phyloP scores from a whole-genome alignment of 2,797 vertebrate species.

The Zonotrichia albicollis region DNA sequence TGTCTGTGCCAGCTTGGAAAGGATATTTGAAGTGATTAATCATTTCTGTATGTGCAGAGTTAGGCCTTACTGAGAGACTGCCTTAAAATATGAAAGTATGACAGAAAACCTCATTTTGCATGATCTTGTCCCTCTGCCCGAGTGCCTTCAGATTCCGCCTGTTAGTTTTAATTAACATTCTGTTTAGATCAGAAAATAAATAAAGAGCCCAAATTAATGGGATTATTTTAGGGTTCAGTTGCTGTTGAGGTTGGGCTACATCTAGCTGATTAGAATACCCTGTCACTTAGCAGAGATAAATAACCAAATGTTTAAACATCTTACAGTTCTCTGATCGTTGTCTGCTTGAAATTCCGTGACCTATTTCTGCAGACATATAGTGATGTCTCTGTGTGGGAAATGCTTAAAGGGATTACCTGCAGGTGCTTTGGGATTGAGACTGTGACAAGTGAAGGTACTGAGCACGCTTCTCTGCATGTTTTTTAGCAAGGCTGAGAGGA shows the following conservation, averaged over 20 bases:
- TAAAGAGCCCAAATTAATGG: neutral
- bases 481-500: neutral
- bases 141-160: neutral
- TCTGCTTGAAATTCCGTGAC: neutral
- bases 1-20: neutral
- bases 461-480: neutral
- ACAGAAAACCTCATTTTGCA: neutral
- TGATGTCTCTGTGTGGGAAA: neutral
- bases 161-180: neutral
- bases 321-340: neutral
- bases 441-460: neutral
- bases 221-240: neutral
- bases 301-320: neutral
- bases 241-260: neutral
- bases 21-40: neutral
- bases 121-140: accelerated
- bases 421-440: neutral
- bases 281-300: neutral
- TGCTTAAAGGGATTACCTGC: neutral
- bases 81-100: neutral
- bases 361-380: neutral
- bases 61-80: neutral
- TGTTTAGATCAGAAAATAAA: neutral
- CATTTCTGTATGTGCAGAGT: neutral
- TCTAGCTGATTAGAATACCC: neutral